These are phyloP conservation scores for Cecropterus lyciades DNA, from an alignment of 1,140 invertebrate genomes.

Conservation along the genomic window DNA sequence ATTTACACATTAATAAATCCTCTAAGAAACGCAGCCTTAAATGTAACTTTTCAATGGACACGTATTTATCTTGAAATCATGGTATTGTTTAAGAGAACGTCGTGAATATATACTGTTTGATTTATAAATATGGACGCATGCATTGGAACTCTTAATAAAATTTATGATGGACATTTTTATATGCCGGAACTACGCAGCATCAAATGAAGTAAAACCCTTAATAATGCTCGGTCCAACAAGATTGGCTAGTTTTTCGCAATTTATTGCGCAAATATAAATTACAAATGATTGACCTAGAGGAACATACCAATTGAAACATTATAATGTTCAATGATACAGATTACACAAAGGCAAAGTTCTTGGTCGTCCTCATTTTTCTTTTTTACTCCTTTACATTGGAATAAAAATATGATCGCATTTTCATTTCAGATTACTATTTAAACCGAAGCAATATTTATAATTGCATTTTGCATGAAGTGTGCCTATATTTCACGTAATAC, in stretches of 20 bases:
- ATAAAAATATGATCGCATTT: not conserved
- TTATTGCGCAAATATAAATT: not conserved
- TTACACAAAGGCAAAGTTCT: not conserved
- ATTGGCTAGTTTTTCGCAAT: not conserved
- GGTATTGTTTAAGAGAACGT: too few relatives aligned
- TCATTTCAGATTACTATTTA: not conserved
- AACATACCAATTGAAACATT: constrained; percentile 1
- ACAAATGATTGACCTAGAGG: not conserved
- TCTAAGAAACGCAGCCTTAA: too few relatives aligned
- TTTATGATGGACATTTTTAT: not conserved
- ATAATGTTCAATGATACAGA: constrained; percentile 3
- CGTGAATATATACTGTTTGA: too few relatives aligned
- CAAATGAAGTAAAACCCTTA: not conserved
- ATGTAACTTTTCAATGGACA: too few relatives aligned
- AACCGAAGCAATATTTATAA: constrained; percentile 1
- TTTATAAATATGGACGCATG: too few relatives aligned
- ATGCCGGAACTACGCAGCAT: not conserved
- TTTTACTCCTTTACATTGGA: not conserved
- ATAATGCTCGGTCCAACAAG: not conserved
- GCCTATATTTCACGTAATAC: not conserved
- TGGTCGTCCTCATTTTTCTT: not conserved
- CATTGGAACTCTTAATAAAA: too few relatives aligned
- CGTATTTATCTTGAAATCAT: too few relatives aligned
- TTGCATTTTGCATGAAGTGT: constrained; percentile 15
- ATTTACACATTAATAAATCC: too few relatives aligned